phyloP scores from a whole-genome alignment of 2,888 invertebrate genomes.

The Latrodectus elegans region DNA sequence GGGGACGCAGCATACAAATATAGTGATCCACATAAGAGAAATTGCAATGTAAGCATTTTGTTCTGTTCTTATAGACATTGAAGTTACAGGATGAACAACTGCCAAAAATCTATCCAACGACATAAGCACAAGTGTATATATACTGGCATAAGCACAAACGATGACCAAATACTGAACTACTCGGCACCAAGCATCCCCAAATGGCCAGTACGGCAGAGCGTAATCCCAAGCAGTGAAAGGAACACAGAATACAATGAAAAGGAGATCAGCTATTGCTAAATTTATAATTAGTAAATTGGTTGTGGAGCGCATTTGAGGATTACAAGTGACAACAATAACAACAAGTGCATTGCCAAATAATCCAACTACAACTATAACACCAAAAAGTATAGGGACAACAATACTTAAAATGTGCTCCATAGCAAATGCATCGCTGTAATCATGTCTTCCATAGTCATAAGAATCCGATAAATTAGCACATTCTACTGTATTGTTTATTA shows the following conservation, averaged over 20 bases:
- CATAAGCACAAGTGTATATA: constrained; percentile 95
- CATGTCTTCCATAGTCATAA: constrained; percentile 48
- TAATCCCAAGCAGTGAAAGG: constrained; percentile 95
- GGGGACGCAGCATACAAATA: constrained; percentile 85
- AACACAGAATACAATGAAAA: constrained; percentile 94
- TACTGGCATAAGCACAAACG: constrained; percentile 93
- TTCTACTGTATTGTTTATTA: constrained; percentile 9
- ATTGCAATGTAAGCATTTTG: constrained; percentile 87
- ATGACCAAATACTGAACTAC: constrained; percentile 92
- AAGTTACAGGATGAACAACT: constrained; percentile 92
- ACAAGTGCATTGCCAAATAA: constrained; percentile 91
- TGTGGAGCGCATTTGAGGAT: constrained; percentile 93
- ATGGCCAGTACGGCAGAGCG: constrained; percentile 90
- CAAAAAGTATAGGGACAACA: constrained; percentile 86
- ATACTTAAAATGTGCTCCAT: constrained; percentile 72
- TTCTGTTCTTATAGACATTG: constrained; percentile 88
- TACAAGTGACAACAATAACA: constrained; percentile 89
- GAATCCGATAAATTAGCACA: constrained; percentile 36
- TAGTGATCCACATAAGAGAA: constrained; percentile 86
- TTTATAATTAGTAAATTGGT: constrained; percentile 94
- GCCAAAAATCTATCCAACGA: constrained; percentile 92
- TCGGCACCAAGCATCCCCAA: constrained; percentile 82
- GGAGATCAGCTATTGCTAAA: constrained; percentile 89
- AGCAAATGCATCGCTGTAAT: constrained; percentile 57
- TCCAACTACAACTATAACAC: constrained; percentile 88